These are phyloP conservation scores for Pantelozetes paolii DNA, from an alignment of 2,888 invertebrate species.

Conservation along the genomic window DNA sequence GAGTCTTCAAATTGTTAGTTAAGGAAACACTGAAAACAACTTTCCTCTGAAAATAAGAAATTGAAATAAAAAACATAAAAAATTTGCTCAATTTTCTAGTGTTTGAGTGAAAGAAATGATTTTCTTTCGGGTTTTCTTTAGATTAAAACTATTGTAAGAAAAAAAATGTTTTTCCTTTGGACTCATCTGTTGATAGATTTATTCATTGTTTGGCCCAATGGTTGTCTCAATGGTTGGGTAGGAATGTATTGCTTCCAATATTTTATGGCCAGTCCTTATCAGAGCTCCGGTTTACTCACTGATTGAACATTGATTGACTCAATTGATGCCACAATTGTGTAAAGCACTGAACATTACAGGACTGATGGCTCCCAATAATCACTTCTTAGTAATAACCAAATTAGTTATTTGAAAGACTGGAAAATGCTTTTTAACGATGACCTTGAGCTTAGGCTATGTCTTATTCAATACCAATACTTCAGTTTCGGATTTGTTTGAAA, in stretches of 20 bases:
- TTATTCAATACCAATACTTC: background rate
- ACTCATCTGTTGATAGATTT: constrained; percentile 35
- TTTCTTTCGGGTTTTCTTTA: constrained; percentile 3
- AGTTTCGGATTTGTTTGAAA: too few species aligned
- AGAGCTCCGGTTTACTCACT: constrained; percentile 27
- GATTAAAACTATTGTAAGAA: constrained; percentile 13
- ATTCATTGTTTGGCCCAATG: constrained; percentile 31
- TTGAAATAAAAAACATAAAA: too few species aligned
- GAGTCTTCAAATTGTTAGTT: too few species aligned
- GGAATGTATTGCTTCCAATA: constrained; percentile 17
- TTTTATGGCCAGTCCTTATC: constrained; percentile 27
- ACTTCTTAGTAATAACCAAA: constrained; percentile 34
- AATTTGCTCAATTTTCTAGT: too few species aligned
- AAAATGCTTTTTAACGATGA: constrained; percentile 24
- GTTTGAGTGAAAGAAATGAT: background rate
- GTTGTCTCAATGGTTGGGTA: constrained; percentile 10
- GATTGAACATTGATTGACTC: constrained; percentile 30
- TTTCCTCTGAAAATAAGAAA: too few species aligned
- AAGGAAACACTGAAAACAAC: too few species aligned
- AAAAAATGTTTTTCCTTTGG: background rate
- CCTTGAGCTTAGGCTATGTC: background rate
- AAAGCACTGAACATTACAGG: constrained; percentile 3
- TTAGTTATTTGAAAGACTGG: background rate
- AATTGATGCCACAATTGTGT: constrained; percentile 29
- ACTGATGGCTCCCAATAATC: constrained; percentile 30